phyloP scores from a whole-genome alignment of 2,113 vertebrate genomes.

The Azemiops feae region DNA sequence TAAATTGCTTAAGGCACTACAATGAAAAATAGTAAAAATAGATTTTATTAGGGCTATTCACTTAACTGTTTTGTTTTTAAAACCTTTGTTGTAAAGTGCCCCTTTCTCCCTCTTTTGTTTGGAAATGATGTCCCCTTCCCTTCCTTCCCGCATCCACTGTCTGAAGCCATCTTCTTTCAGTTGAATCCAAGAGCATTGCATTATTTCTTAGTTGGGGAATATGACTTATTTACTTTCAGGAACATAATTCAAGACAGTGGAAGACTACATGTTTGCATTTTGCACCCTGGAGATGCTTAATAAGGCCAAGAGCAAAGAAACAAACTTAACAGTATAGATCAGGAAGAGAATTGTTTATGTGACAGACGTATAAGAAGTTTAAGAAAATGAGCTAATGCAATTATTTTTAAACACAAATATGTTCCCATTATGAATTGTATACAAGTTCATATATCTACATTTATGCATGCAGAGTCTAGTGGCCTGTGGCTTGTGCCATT shows the following conservation, averaged over 20 bases:
- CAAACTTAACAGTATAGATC: conserved; percentile 22
- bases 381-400: neutral
- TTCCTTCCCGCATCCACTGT: neutral
- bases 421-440: neutral
- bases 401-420: neutral
- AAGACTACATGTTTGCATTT: conserved; percentile 54
- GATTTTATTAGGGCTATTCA: neutral
- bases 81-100: neutral
- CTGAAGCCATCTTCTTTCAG: neutral
- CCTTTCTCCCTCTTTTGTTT: neutral
- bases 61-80: neutral
- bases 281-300: conserved; percentile 55
- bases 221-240: conserved; percentile 21
- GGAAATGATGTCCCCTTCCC: neutral
- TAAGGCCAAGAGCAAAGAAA: conserved; percentile 20
- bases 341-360: conserved; percentile 29
- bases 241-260: conserved; percentile 45
- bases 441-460: neutral
- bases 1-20: neutral
- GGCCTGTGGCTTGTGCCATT: neutral
- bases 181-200: neutral
- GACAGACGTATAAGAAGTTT: neutral
- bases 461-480: neutral
- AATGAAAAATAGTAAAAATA: neutral
- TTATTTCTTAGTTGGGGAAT: neutral